These are phyloP conservation scores for Tachycineta bicolor DNA, from an alignment of 2,113 vertebrate genomes.

Conservation along the genomic window DNA sequence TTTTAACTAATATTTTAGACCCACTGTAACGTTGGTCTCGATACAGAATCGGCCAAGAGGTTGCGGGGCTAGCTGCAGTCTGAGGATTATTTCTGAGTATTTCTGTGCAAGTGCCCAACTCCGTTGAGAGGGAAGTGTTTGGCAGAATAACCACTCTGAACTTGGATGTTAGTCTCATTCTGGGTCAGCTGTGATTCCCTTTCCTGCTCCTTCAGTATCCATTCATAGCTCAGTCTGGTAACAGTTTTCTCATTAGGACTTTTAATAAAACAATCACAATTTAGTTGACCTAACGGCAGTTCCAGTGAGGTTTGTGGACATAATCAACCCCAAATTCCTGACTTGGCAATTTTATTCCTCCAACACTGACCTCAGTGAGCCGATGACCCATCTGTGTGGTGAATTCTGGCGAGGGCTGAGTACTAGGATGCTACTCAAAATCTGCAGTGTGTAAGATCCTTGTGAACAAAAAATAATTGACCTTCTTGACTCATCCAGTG, in stretches of 20 bases:
- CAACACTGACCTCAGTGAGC: not conserved
- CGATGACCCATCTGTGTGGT: not conserved
- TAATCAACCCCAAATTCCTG: not conserved
- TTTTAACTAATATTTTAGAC: not conserved
- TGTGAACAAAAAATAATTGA: not conserved
- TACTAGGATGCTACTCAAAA: not conserved
- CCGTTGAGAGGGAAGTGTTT: accelerated
- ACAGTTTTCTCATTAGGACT: not conserved
- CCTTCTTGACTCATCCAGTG: not conserved
- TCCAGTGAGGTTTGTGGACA: not conserved
- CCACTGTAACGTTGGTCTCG: not conserved
- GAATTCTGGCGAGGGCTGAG: not conserved
- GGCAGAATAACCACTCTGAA: not conserved
- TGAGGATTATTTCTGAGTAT: not conserved
- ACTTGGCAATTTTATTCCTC: not conserved
- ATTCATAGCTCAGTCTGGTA: not conserved
- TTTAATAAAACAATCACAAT: not conserved
- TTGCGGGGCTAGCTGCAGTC: not conserved
- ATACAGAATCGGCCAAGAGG: not conserved
- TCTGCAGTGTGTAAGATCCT: not conserved
- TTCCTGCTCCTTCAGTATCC: not conserved
- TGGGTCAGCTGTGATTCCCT: not conserved
- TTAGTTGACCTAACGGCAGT: not conserved
- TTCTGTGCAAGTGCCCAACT: not conserved
- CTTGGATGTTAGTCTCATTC: not conserved